These are phyloP conservation scores for Lepidurus arcticus DNA, from an alignment of 1,140 invertebrate genomes.

Conservation along the genomic window DNA sequence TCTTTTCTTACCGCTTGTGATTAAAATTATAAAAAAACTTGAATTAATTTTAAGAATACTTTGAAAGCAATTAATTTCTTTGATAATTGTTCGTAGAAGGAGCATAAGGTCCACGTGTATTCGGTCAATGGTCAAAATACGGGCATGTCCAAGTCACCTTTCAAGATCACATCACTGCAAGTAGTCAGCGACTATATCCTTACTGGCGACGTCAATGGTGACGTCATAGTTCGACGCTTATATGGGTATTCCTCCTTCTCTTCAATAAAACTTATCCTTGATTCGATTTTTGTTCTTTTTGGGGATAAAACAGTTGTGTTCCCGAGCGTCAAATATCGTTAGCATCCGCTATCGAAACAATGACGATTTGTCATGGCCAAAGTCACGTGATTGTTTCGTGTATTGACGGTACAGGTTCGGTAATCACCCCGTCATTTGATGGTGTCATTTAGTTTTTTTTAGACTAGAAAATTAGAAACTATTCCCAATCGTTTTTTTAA, in stretches of 20 bases:
- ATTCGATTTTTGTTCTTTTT: neutral
- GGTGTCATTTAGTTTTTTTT: neutral
- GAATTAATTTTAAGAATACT: no score
- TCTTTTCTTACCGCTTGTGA: conserved; percentile 42
- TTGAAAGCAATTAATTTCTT: conserved; percentile 34
- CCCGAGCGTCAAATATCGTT: conserved; percentile 1
- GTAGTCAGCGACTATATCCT: conserved; percentile 50
- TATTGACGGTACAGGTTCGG: neutral
- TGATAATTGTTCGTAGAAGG: neutral
- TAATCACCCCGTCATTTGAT: neutral
- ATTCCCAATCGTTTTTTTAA: neutral
- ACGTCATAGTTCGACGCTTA: conserved; percentile 31
- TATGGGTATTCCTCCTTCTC: conserved; percentile 40
- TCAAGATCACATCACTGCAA: conserved; percentile 48
- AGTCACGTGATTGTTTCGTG: neutral
- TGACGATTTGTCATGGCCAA: neutral
- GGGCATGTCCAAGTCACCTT: conserved; percentile 49
- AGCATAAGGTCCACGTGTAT: conserved; percentile 49
- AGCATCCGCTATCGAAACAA: neutral
- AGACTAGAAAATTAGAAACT: neutral
- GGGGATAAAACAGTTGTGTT: neutral
- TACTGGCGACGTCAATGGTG: conserved; percentile 46
- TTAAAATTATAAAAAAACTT: conserved; percentile 29
- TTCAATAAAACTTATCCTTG: neutral
- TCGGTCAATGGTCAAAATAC: conserved; percentile 56